A percentile compares a stretch with the other conserved stretches of the same genome.
Conservation (phyloP, 1,140 invertebrate genomes). For the Caerostris extrusa region DNA sequence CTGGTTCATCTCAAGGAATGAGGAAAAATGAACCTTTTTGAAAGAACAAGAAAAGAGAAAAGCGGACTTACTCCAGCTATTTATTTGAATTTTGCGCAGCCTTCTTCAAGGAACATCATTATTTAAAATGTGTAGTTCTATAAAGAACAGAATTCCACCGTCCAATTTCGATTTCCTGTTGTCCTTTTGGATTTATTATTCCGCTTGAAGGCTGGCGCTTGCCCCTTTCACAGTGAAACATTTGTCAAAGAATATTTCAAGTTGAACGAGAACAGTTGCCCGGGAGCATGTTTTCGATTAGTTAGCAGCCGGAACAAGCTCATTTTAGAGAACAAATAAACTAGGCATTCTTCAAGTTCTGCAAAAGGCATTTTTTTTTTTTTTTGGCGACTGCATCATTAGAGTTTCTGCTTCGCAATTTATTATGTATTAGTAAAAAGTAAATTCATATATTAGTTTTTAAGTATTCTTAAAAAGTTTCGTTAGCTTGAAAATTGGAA, state of each 20-base stretch:
- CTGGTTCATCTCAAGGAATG: conserved; percentile 29
- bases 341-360: not conserved
- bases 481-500: no score
- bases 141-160: not conserved
- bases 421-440: no score
- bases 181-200: conserved; percentile 28
- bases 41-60: conserved; percentile 5
- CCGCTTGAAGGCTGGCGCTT: not conserved
- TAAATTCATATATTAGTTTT: no score
- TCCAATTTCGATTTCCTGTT: conserved; percentile 15
- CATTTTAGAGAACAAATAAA: not conserved
- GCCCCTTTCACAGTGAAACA: not conserved
- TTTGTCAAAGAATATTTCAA: conserved; percentile 17
- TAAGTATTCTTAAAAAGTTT: no score
- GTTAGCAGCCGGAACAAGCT: not conserved
- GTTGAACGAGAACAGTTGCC: not conserved
- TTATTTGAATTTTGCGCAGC: conserved; percentile 43
- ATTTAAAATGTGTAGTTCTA: conserved; percentile 29
- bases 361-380: not conserved
- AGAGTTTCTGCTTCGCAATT: not conserved
- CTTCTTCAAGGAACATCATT: conserved; percentile 48
- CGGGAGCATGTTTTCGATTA: not conserved
- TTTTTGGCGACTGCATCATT: not conserved
- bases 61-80: conserved; percentile 47
- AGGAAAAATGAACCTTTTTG: conserved; percentile 49